phyloP scores from a whole-genome alignment of 2,888 invertebrate genomes.

The Ectropis crepuscularia region DNA sequence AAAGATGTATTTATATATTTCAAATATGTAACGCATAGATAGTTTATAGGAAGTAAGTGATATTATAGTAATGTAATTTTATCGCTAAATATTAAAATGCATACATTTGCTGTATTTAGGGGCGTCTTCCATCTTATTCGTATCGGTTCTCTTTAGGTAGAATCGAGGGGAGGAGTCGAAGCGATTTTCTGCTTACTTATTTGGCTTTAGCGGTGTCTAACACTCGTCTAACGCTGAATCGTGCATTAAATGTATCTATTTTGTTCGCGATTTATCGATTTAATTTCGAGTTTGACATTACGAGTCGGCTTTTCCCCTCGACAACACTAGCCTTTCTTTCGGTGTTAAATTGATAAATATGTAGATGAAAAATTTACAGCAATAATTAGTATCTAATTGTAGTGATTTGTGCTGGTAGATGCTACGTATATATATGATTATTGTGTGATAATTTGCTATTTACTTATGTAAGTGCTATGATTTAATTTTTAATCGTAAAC shows the following conservation, averaged over 20 bases:
- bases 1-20: constrained; percentile 71
- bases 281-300: constrained; percentile 29
- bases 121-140: constrained; percentile 83
- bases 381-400: constrained; percentile 81
- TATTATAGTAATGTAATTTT: constrained; percentile 69
- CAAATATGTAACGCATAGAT: constrained; percentile 68
- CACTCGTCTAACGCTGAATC: constrained; percentile 39
- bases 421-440: constrained; percentile 68
- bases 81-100: constrained; percentile 75
- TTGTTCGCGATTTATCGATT: constrained; percentile 31
- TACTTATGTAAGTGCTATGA: constrained; percentile 53
- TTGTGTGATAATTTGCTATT: constrained; percentile 78
- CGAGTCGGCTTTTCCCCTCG: constrained; percentile 45
- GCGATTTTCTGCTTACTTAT: constrained; percentile 25
- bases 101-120: constrained; percentile 83
- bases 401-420: constrained; percentile 77
- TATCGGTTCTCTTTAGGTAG: constrained; percentile 71
- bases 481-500: constrained; percentile 56
- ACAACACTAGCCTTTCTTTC: constrained; percentile 76
- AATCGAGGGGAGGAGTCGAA: constrained; percentile 54
- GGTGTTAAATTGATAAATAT: constrained; percentile 62
- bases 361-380: constrained; percentile 80
- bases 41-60: constrained; percentile 76
- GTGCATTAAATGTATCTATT: constrained; percentile 39
- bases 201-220: constrained; percentile 48